phyloP scores from a whole-genome alignment of 2,113 vertebrate genomes.

The Plestiodon gilberti region DNA sequence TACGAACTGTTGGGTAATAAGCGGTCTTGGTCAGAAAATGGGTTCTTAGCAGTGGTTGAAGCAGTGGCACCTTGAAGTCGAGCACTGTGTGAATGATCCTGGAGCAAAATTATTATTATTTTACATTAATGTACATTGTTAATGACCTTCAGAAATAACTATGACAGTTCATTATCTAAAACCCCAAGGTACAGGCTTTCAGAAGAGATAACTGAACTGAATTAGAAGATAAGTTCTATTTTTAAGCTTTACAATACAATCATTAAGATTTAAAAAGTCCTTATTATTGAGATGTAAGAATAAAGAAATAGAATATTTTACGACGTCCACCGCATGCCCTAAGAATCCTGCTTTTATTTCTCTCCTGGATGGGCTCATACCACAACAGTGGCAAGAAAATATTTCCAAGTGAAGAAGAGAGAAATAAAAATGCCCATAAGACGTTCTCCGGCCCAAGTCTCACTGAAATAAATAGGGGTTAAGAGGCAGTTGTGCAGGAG shows the following conservation, averaged over 20 bases:
- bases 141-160: neutral
- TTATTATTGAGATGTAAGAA: neutral
- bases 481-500: neutral
- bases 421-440: no score
- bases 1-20: neutral
- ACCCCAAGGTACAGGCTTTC: neutral
- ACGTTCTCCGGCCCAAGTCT: neutral
- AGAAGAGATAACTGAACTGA: neutral
- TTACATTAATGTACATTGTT: neutral
- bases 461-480: neutral
- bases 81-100: neutral
- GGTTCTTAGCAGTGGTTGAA: neutral
- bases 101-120: neutral
- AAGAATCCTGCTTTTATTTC: neutral
- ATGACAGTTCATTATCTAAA: neutral
- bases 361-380: neutral
- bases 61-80: neutral
- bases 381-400: neutral
- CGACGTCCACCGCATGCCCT: no score
- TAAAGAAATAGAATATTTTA: neutral
- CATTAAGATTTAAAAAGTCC: neutral
- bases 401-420: neutral
- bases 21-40: neutral
- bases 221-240: neutral
- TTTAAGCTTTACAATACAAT: neutral